Conservation (phyloP, 2,888 invertebrate genomes). For the Protonemura montana region DNA sequence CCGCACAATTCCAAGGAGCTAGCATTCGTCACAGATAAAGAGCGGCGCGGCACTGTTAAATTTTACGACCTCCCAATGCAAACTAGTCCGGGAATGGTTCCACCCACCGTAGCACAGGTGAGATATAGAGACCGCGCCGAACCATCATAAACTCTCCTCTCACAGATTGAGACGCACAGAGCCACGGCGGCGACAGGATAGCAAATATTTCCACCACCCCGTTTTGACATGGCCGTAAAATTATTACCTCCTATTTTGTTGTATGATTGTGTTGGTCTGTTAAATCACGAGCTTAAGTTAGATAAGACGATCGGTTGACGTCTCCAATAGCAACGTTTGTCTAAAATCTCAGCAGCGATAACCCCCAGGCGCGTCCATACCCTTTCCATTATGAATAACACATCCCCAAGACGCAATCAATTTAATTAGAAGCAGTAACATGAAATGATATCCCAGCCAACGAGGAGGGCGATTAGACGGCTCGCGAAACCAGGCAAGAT, state of each 20-base stretch:
- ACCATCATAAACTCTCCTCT: not conserved
- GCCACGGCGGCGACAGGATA: not conserved
- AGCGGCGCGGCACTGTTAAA: conserved; percentile 26
- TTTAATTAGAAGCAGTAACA: not conserved
- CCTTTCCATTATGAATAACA: not conserved
- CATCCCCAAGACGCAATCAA: not conserved
- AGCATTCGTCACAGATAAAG: conserved; percentile 16
- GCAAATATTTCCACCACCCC: not conserved
- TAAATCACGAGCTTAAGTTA: not conserved
- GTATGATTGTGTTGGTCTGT: not conserved
- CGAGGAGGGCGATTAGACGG: not conserved
- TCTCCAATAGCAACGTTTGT: not conserved
- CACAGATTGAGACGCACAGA: conserved; percentile 20
- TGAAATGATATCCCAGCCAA: not conserved
- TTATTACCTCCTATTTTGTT: not conserved
- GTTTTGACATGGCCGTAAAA: not conserved
- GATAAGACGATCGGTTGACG: not conserved
- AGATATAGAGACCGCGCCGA: not conserved
- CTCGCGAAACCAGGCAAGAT: not conserved
- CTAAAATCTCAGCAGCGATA: not conserved
- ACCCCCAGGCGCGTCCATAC: not conserved
- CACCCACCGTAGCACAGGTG: not conserved
- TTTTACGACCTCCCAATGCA: conserved; percentile 38
- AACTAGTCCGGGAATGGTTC: conserved; percentile 7
- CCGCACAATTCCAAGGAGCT: not conserved